A percentile compares a stretch with the other conserved stretches of the same genome.
Conservation (phyloP, 2,797 vertebrate genomes). For the Yasuhikotakia modesta region DNA sequence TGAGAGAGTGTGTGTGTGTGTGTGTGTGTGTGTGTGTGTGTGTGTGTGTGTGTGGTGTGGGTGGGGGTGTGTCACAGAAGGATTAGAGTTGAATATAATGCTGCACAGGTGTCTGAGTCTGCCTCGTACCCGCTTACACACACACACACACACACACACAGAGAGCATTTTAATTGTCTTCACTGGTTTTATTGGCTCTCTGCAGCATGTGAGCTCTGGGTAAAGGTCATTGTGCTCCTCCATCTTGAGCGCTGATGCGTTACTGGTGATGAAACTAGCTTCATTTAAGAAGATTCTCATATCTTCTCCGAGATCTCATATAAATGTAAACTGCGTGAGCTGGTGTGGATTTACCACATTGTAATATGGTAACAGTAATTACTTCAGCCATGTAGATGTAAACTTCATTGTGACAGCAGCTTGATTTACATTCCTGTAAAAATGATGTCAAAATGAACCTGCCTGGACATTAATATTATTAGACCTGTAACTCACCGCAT, state of each 20-base stretch:
- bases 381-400: conserved; percentile 19
- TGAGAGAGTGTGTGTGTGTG: conserved; percentile 28
- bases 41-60: too few relatives aligned
- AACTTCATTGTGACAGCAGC: not conserved
- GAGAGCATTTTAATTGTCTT: conserved; percentile 81
- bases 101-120: conserved; percentile 73
- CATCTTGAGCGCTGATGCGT: conserved; percentile 64
- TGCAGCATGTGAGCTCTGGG: conserved; percentile 76
- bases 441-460: not conserved
- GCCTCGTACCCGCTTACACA: conserved; percentile 62
- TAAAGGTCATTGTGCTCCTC: conserved; percentile 79
- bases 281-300: conserved; percentile 35
- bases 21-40: conserved; percentile 18
- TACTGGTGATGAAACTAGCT: conserved; percentile 22
- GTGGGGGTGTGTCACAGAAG: conserved; percentile 74
- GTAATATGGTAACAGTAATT: conserved; percentile 15
- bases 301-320: conserved; percentile 7
- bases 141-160: conserved; percentile 52
- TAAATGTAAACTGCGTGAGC: not conserved
- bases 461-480: not conserved
- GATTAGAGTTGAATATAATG: conserved; percentile 78
- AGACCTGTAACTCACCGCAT: too few relatives aligned
- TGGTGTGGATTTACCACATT: conserved; percentile 11
- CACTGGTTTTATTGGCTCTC: conserved; percentile 83
- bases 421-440: too few relatives aligned